Evolutionary conservation across 2,888 invertebrate genomes (phyloP).

Genomic region (Cheilosia vernalis): DNA sequence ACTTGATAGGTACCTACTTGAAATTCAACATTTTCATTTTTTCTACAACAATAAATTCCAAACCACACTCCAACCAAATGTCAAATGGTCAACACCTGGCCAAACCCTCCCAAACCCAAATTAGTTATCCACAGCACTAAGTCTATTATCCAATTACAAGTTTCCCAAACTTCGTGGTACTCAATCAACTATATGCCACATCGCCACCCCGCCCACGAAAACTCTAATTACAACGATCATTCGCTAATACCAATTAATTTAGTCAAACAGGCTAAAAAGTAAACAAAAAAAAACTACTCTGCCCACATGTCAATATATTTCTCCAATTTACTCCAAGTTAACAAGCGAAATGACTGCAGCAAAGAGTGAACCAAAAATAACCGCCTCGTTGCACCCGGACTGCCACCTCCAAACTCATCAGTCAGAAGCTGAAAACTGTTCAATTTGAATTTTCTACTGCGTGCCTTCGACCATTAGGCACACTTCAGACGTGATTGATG

Average conservation of each 20-base stretch:
- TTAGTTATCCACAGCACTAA: background rate
- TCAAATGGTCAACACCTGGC: background rate
- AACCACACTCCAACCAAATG: background rate
- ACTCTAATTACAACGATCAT: constrained; percentile 67
- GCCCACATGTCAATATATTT: constrained; percentile 69
- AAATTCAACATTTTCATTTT: too few species aligned
- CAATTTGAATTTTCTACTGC: constrained; percentile 55
- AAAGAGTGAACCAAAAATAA: constrained; percentile 24
- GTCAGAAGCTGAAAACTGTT: constrained; percentile 67
- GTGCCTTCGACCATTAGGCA: constrained; percentile 69
- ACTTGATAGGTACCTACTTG: too few species aligned
- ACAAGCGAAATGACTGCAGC: constrained; percentile 35
- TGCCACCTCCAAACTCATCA: constrained; percentile 26
- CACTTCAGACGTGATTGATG: constrained; percentile 72
- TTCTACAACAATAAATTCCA: background rate
- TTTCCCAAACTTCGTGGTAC: constrained; percentile 30
- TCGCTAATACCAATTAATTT: constrained; percentile 71
- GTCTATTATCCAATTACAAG: constrained; percentile 61
- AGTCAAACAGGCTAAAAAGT: constrained; percentile 51
- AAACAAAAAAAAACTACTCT: constrained; percentile 15
- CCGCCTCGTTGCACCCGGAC: constrained; percentile 31
- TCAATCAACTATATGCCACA: constrained; percentile 59
- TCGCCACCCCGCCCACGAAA: constrained; percentile 60
- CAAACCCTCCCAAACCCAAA: background rate
- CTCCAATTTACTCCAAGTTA: constrained; percentile 34